Conservation (phyloP, 2,797 vertebrate species). For the Natrix natrix region DNA sequence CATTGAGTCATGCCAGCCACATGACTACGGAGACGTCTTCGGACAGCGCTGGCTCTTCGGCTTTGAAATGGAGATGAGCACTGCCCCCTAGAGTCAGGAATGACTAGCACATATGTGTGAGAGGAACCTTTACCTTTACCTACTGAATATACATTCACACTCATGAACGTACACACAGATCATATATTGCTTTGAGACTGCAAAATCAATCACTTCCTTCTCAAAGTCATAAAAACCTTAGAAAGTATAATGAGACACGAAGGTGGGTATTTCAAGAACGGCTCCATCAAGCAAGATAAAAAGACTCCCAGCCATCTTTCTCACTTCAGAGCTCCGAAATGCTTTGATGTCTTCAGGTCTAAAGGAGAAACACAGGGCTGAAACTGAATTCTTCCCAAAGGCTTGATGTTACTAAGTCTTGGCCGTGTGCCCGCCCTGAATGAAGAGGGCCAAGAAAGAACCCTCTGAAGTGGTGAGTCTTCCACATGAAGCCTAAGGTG, state of each 20-base stretch:
- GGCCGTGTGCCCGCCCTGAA: background rate
- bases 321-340: background rate
- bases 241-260: background rate
- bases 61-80: no score
- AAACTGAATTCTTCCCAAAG: background rate
- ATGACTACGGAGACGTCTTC: no score
- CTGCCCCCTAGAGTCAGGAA: no score
- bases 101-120: no score
- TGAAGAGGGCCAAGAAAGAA: background rate
- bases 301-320: background rate
- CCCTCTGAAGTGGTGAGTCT: background rate
- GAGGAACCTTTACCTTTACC: no score
- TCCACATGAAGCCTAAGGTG: background rate
- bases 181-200: background rate
- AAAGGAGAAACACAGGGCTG: background rate
- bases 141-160: background rate
- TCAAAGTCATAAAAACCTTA: background rate
- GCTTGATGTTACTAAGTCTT: background rate
- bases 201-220: background rate
- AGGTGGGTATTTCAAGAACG: background rate
- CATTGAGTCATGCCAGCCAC: no score
- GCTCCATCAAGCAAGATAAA: background rate
- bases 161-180: background rate
- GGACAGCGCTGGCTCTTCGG: no score
- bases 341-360: background rate